These are phyloP conservation scores for Motacilla alba DNA, from an alignment of 2,113 vertebrate species.

Conservation along the genomic window DNA sequence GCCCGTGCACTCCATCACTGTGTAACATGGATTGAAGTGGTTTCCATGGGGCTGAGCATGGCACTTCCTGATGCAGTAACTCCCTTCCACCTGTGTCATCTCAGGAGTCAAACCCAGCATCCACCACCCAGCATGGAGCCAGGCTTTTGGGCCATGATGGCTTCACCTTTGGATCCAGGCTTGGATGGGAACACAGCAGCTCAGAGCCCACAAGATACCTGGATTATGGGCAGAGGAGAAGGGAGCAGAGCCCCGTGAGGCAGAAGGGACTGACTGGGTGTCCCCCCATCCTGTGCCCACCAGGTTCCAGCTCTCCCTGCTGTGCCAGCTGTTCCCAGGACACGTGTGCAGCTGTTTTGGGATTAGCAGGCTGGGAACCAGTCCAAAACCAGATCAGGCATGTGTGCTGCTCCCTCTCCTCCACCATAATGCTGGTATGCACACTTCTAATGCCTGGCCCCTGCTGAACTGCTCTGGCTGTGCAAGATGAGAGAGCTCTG, in stretches of 20 bases:
- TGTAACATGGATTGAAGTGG: too few relatives aligned
- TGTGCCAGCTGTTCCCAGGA: neutral
- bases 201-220: neutral
- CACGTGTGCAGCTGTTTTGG: neutral
- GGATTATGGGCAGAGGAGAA: neutral
- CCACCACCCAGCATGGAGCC: neutral
- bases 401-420: neutral
- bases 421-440: neutral
- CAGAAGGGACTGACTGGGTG: neutral
- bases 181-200: neutral
- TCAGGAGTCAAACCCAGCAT: neutral
- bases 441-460: neutral
- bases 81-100: neutral
- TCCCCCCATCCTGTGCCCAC: neutral
- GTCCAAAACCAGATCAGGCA: neutral
- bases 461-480: neutral
- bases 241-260: neutral
- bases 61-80: neutral
- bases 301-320: neutral
- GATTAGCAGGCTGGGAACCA: neutral
- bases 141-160: neutral
- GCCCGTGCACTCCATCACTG: accelerated
- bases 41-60: neutral
- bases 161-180: neutral
- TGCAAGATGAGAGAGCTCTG: neutral